Evolutionary conservation across 2,797 vertebrate species (phyloP), one percentile per base, ranked within the genome.

Genomic region (Mormyrops boulengeri): DNA sequence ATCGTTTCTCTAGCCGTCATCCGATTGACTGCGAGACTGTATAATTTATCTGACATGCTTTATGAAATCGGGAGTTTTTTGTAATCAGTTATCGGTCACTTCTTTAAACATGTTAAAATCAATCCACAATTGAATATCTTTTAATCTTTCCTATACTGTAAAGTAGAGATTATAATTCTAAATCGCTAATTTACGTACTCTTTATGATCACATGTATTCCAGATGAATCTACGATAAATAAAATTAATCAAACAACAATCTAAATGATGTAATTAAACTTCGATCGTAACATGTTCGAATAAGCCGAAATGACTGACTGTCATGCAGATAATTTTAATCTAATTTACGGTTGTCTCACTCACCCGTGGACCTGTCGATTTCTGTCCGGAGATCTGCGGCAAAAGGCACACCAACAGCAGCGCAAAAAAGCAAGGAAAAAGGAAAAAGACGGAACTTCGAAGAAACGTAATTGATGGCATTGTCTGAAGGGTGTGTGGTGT

Each of bases 331-430:
- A 41, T 87, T 87, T 89, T 44, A 41, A 82, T 89, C 38, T 85
- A 38, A 89, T 62, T 44, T 84, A 49, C 84, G 57, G 57, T 41
- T 52, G 60, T 88, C 22, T 91, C 55, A 95, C 96, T 96, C 92
- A 97, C 96, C 96, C 95, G 93, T 0, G 95, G 94, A 55, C 93
- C 93, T 2, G 93, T 92, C 34, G 93, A 89, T 91, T 95, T 97
- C 94, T 97, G 96, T n/a, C 94, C 93, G 90, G 92, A 93, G 87
- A 91, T 94, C 88, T 91, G 93, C 1, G 94, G 93, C 93, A 94
- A 93, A 92, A 94, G 92, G 80, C 91, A 92, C 88, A 94, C 89
- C 19, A 95, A 30, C 90, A 95, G 85, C 11, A 94, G 92, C 86
- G 93, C 92, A 89, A 93, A 85, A 73, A 92, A 90, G 93, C 92